A percentile compares a stretch with the other conserved stretches of the same genome.
These are phyloP conservation scores for Blera fallax DNA, from an alignment of 2,888 invertebrate species.

Conservation along the genomic window DNA sequence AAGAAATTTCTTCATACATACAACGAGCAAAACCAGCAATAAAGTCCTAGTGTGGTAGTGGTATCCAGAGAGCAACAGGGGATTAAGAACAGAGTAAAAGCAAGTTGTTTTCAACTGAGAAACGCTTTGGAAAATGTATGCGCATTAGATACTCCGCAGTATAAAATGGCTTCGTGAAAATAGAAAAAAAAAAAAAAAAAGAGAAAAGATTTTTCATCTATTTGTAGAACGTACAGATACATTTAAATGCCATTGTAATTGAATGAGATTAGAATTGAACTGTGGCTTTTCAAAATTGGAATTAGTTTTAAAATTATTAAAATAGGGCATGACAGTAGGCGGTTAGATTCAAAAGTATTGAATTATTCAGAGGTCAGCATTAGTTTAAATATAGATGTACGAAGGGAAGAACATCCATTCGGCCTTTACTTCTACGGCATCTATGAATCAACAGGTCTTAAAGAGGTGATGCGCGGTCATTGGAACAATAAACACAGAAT, in stretches of 20 bases:
- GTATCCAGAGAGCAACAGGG: conserved; percentile 48
- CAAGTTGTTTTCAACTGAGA: conserved; percentile 39
- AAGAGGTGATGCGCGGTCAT: not conserved
- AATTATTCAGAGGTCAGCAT: too few relatives aligned
- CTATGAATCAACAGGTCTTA: not conserved
- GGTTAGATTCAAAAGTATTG: too few relatives aligned
- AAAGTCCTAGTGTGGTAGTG: not conserved
- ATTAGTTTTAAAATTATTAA: too few relatives aligned
- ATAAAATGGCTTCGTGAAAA: conserved; percentile 26
- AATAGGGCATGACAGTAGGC: too few relatives aligned
- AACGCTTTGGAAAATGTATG: conserved; percentile 45
- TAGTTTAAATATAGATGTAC: too few relatives aligned
- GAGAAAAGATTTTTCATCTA: too few relatives aligned
- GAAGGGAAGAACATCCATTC: too few relatives aligned
- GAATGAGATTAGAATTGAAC: too few relatives aligned
- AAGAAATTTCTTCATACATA: not conserved
- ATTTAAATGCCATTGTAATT: too few relatives aligned
- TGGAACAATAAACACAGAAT: not conserved
- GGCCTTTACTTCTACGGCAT: not conserved
- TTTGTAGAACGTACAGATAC: too few relatives aligned
- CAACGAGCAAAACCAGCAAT: not conserved
- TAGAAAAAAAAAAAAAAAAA: not conserved
- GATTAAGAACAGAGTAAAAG: conserved; percentile 12
- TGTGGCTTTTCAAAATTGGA: too few relatives aligned
- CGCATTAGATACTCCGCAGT: conserved; percentile 39